These are phyloP conservation scores for Pyrochroa serraticornis DNA, from an alignment of 2,888 invertebrate genomes.

Conservation along the genomic window DNA sequence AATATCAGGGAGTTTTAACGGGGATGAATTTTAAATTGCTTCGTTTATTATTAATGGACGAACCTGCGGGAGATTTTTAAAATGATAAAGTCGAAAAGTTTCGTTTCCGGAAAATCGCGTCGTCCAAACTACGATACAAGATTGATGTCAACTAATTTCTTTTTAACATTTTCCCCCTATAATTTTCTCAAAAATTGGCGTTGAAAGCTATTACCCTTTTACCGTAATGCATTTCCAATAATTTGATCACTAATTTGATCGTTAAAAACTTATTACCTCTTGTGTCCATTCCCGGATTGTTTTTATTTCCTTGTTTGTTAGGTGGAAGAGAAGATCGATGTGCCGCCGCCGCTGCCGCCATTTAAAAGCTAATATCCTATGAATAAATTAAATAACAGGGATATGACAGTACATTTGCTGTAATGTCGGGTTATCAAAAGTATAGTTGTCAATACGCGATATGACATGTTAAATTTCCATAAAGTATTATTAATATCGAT, in stretches of 20 bases:
- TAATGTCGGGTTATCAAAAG: conserved; percentile 24
- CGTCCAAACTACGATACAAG: no score
- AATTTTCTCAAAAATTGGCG: no score
- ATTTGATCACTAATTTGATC: no score
- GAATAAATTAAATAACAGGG: conserved; percentile 27
- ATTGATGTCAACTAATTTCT: no score
- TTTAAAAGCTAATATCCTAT: conserved; percentile 21
- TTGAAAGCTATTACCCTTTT: no score
- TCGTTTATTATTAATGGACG: conserved; percentile 42
- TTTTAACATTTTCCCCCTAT: no score
- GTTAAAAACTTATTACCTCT: no score
- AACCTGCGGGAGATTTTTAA: conserved; percentile 39
- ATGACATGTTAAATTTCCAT: conserved; percentile 29
- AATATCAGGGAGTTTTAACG: conserved; percentile 45
- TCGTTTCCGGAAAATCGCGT: no score
- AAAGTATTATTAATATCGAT: conserved; percentile 29
- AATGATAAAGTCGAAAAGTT: conserved; percentile 31
- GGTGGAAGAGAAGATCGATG: conserved; percentile 1
- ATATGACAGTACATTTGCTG: conserved; percentile 20
- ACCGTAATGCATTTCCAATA: no score
- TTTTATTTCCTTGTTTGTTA: no score
- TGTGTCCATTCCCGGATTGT: no score
- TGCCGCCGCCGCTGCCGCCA: conserved; percentile 2
- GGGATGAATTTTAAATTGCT: conserved; percentile 45
- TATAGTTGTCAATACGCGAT: conserved; percentile 23